Base-by-base conservation (phyloP, 2,888 invertebrate genomes). In the Metalampra italica region DNA sequence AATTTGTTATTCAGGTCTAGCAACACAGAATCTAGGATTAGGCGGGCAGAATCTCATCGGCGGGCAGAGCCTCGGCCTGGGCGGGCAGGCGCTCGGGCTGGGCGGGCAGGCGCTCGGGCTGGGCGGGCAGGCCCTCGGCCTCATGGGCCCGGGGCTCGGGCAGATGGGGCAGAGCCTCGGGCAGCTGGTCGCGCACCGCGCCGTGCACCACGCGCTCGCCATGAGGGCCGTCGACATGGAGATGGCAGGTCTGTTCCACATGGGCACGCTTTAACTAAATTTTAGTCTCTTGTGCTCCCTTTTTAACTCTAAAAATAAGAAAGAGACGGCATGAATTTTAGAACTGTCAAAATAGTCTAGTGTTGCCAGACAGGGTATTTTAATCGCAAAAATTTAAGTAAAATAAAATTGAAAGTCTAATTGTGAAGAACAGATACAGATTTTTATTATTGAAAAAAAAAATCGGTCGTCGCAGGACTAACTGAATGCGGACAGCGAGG, bases 161-260 rank as follows among this genome's bases (percentile, higher is more conserved):
- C 71, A 85, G 39, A 79, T 85, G 68, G 81, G 79, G 45, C 75
- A 71, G 61, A 71, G 70, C 53, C 62, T 87, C n/a, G 82, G 82
- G 0, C 84, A 82, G 58, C 66, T 81, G 44, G 81, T 81, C 53
- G 84, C 87, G 9, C 83, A 82, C 49, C 54, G 87, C 1, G 73
- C 68, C n/a, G 90, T 90, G 54, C 88, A 90, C 44, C 82, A 88
- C 46, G 86, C 86, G 46, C 59, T 86, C 43, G 82, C 82, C 0
- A 57, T 86, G 39, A 57, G 86, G 12, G 84, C 82, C 0, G 81
- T 77, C 0, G 85, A 86, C 50, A 78, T 84, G 57, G 87, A 87
- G 36, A 76, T 80, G 57, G 58, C 59, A 29, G 71, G 75, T 75
- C 7, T 30, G 30, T 32, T 32, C n/a, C n/a, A n/a, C n/a, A n/a